Base-by-base conservation (phyloP, 2,797 vertebrate species). In the Clarias fuscus region DNA sequence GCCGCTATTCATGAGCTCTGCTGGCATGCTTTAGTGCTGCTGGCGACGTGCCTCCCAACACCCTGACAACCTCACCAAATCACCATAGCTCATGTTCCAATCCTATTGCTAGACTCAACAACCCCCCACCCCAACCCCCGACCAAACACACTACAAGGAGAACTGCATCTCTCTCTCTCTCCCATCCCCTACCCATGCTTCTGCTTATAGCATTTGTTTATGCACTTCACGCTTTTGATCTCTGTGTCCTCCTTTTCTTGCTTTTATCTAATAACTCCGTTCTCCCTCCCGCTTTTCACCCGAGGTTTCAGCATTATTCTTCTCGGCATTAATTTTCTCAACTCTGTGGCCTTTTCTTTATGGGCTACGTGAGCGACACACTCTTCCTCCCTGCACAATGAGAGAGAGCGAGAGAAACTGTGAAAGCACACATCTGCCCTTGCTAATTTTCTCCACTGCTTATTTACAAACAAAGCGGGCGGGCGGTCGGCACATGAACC, bases 1-100 rank as follows among this genome's bases (percentile, higher is more conserved):
- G 90, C 92, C 86, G 91, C 94, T 94, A 96, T 95, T 95, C 95
- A 95, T 96, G 94, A 93, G 94, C 92, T 94, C 91, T 94, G 93
- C 93, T 93, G 94, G 92, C 91, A 89, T 94, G 90, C 90, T 94
- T 93, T 93, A 93, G 91, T 94, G 93, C 91, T 93, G 92, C 91
- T 95, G 93, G 93, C 93, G 89, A 87, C 85, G 33, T 72, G 93
- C 93, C 93, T 93, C 92, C 91, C 93, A 92, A 94, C 93, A 93
- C 92, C 93, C 92, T 93, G 91, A 91, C 91, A 91, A 90, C 91
- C 61, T 87, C 84, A 81, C 87, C 88, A n/a, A 87, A 92, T 93
- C 85, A 70, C 92, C 83, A 88, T 90, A 92, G 90, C 37, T 17
- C 87, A 90, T 65, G 72, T 68, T 68, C 64, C 43, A 15, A 24